A percentile compares a stretch with the other conserved stretches of the same genome.
These are phyloP conservation scores for Lamprotornis superbus DNA, from an alignment of 2,113 vertebrate species.

Conservation along the genomic window DNA sequence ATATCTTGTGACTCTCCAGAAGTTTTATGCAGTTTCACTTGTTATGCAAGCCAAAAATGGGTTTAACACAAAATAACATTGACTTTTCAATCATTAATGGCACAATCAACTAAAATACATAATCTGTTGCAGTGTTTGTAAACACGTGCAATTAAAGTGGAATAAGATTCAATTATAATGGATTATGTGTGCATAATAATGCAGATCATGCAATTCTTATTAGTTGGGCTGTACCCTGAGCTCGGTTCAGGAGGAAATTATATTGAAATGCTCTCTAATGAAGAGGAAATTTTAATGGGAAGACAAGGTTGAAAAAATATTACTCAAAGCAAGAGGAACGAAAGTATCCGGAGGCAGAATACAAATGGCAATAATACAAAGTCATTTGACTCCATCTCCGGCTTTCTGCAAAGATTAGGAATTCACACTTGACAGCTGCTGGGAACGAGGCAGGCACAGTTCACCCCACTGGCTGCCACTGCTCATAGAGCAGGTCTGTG, in stretches of 20 bases:
- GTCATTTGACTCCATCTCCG: not conserved
- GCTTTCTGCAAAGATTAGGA: not conserved
- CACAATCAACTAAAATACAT: conserved; percentile 47
- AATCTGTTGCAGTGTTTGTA: conserved; percentile 50
- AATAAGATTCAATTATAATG: conserved; percentile 61
- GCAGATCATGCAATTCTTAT: conserved; percentile 48
- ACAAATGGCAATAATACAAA: conserved; percentile 27
- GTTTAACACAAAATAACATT: conserved; percentile 25
- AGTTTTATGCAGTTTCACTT: not conserved
- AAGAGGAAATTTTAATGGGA: conserved; percentile 63
- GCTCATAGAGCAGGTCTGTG: accelerated
- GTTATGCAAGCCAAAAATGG: not conserved
- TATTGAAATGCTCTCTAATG: conserved; percentile 46
- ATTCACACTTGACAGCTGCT: not conserved
- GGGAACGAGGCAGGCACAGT: not conserved
- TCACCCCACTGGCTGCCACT: not conserved
- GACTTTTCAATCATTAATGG: conserved; percentile 68
- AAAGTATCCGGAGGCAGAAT: conserved; percentile 37
- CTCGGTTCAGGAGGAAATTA: conserved; percentile 5
- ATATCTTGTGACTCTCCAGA: not conserved
- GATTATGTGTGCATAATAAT: conserved; percentile 50
- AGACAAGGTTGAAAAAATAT: conserved; percentile 58
- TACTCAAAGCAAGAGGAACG: conserved; percentile 50
- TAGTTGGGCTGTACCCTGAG: conserved; percentile 41
- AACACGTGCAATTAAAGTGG: conserved; percentile 61